Conservation (phyloP, 2,113 vertebrate genomes). For the Xiphias gladius region DNA sequence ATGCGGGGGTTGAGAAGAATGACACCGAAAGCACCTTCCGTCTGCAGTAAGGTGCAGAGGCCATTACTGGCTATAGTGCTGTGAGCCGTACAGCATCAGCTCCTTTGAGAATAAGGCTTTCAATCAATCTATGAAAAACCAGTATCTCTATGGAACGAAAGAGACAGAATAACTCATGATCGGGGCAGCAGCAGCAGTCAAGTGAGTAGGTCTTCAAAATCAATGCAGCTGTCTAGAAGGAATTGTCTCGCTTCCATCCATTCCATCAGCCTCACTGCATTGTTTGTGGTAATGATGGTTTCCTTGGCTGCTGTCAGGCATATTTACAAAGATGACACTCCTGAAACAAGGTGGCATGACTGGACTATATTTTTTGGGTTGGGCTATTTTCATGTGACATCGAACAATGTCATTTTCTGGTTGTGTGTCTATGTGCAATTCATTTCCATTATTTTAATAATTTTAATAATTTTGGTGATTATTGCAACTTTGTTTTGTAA, state of each 20-base stretch:
- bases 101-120: constrained; percentile 75
- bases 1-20: constrained; percentile 56
- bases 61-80: constrained; percentile 63
- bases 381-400: not conserved
- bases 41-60: constrained; percentile 54
- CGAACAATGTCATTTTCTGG: not conserved
- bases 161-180: constrained; percentile 57
- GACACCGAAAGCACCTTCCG: constrained; percentile 53
- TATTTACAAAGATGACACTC: constrained; percentile 53
- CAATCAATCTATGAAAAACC: constrained; percentile 79
- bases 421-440: no score
- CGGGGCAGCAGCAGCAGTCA: constrained; percentile 52
- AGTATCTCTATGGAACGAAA: constrained; percentile 61
- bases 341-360: constrained; percentile 27
- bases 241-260: constrained; percentile 58
- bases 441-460: no score
- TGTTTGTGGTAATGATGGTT: constrained; percentile 60
- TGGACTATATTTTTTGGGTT: not conserved
- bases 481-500: no score
- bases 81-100: constrained; percentile 67
- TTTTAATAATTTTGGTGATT: no score
- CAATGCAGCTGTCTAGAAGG: constrained; percentile 40
- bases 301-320: constrained; percentile 49
- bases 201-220: constrained; percentile 68
- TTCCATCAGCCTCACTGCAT: constrained; percentile 50